Evolutionary conservation across 1,140 invertebrate species (phyloP), one percentile per base, ranked within the genome.

Genomic region (Papilio polytes): DNA sequence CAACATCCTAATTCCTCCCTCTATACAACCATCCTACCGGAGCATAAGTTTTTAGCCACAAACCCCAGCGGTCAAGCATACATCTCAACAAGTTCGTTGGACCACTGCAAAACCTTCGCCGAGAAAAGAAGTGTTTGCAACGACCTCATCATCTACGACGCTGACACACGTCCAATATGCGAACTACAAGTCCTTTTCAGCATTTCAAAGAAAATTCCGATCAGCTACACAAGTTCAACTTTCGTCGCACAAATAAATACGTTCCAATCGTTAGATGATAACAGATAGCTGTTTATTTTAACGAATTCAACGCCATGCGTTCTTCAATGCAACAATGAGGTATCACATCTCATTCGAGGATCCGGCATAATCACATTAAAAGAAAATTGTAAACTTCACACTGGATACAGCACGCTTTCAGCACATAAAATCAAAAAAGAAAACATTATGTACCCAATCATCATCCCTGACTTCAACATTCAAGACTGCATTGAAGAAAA

Each of bases 221-320:
- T 53, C 6, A 81, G 8, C 10, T 87, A 86, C 59, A 81, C 66
- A 20, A 81, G 59, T 1, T 72, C 86, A 8, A 85, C 84, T 18
- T 87, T 86, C 18, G 8, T 80, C 13, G 86, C 87, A 3, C 31
- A 83, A 26, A 85, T 86, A 18, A 85, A 86, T 41, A 85, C 81
- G 3, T 85, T 87, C 15, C 59, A 63, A 4, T 26, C 59, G 12
- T 81, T 86, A 8, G 70, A 36, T 0, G 31, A 83, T 20, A 88
- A 86, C 63, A 84, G 80, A 81, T 89, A 86, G 85, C 74, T 89
- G 12, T 87, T 80, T 44, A 85, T 86, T 9, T 12, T 87, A 12
- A 82, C 59, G 22, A 63, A 63, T 3, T 12, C 12, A 63, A 63
- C 59, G 22, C 48, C 66, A 73, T 78, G 80, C 44, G 80, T 85